Evolutionary conservation across 2,888 invertebrate species (phyloP).

Genomic region (Drosophila anomalipes): DNA sequence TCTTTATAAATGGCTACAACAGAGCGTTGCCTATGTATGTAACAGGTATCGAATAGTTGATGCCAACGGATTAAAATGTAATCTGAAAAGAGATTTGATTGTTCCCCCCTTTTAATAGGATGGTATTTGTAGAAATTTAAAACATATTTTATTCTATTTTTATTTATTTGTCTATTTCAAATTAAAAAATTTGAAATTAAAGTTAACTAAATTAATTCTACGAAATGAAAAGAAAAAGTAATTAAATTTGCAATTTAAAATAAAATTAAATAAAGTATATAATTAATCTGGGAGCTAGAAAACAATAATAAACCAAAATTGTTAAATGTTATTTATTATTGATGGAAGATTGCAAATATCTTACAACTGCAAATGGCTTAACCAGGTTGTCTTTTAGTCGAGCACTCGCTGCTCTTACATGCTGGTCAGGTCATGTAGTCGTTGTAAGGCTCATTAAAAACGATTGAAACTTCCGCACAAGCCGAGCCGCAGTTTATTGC

Average conservation of each 20-base stretch:
- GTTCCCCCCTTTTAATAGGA: background rate
- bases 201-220: background rate
- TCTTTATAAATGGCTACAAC: background rate
- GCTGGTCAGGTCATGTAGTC: background rate
- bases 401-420: background rate
- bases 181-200: background rate
- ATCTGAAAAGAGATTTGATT: background rate
- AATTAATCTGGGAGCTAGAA: background rate
- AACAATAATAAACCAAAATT: background rate
- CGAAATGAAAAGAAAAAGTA: background rate
- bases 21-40: background rate
- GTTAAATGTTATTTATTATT: background rate
- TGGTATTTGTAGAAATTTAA: background rate
- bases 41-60: background rate
- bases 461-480: slow-evolving; percentile 73
- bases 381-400: slow-evolving; percentile 12
- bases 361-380: too few species aligned
- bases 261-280: background rate
- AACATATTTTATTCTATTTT: background rate
- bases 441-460: slow-evolving; percentile 63
- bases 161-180: background rate
- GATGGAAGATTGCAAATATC: background rate
- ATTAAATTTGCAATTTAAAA: background rate
- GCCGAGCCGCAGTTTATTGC: slow-evolving; percentile 9
- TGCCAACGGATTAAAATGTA: background rate